These are phyloP conservation scores for Pangasius mekongensis DNA, from an alignment of 2,797 vertebrate genomes.

Conservation along the genomic window DNA sequence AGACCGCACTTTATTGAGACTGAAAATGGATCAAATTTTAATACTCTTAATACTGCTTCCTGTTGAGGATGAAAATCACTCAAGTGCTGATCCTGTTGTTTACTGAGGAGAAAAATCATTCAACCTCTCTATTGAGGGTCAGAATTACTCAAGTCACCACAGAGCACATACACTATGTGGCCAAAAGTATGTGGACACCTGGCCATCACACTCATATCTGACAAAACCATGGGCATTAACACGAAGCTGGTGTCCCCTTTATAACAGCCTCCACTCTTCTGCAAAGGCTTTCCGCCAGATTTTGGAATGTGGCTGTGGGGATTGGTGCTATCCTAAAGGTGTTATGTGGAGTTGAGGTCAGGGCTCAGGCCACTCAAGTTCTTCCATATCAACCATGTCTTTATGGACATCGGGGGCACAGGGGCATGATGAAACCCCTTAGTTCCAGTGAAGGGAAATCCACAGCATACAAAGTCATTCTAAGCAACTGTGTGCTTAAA, in stretches of 20 bases:
- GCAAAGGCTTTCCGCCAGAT: too few relatives aligned
- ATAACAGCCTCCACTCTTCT: not conserved
- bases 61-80: too few relatives aligned
- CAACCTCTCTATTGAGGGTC: not conserved
- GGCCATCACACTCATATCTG: not conserved
- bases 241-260: not conserved
- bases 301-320: not conserved
- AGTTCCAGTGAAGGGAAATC: too few relatives aligned
- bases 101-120: too few relatives aligned
- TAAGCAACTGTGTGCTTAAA: too few relatives aligned
- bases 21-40: not conserved
- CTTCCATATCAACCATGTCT: not conserved
- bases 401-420: not conserved
- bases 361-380: not conserved
- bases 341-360: not conserved
- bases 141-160: not conserved
- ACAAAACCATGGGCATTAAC: not conserved
- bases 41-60: too few relatives aligned
- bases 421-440: not conserved
- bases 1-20: not conserved
- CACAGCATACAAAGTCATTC: too few relatives aligned
- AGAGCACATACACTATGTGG: not conserved
- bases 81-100: too few relatives aligned
- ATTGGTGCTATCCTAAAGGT: not conserved
- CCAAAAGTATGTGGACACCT: not conserved